Conservation (phyloP, 2,888 invertebrate genomes). For the Callosobruchus maculatus region DNA sequence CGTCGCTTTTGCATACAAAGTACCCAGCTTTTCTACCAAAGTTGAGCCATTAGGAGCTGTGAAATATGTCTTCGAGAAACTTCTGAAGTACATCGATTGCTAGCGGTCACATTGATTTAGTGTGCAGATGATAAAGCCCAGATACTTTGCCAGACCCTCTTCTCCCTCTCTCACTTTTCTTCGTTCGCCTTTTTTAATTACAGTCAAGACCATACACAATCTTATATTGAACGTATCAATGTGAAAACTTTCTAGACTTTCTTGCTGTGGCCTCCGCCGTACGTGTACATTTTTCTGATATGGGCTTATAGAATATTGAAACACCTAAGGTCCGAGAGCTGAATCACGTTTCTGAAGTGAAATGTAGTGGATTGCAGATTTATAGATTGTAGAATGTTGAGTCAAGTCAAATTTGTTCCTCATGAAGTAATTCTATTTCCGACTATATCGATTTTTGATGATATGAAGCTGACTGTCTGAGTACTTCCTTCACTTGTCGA, state of each 20-base stretch:
- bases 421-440: no score
- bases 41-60: conserved; percentile 18
- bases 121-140: not conserved
- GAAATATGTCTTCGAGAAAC: conserved; percentile 17
- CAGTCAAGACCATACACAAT: not conserved
- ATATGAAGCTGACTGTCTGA: no score
- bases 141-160: not conserved
- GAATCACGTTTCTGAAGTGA: not conserved
- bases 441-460: no score
- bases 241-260: not conserved
- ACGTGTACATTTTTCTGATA: not conserved
- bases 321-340: not conserved
- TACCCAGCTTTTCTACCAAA: conserved; percentile 12
- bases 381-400: no score
- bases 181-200: not conserved
- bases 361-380: no score
- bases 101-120: conserved; percentile 18
- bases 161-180: not conserved
- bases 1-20: conserved; percentile 21
- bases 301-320: not conserved
- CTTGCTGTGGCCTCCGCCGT: not conserved
- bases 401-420: no score
- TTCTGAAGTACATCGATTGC: conserved; percentile 19
- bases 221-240: not conserved
- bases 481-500: no score